These are phyloP conservation scores for Cassiopea xamachana DNA, from an alignment of 30 jellyfish, hydroid and myxozoan species.

Conservation along the genomic window DNA sequence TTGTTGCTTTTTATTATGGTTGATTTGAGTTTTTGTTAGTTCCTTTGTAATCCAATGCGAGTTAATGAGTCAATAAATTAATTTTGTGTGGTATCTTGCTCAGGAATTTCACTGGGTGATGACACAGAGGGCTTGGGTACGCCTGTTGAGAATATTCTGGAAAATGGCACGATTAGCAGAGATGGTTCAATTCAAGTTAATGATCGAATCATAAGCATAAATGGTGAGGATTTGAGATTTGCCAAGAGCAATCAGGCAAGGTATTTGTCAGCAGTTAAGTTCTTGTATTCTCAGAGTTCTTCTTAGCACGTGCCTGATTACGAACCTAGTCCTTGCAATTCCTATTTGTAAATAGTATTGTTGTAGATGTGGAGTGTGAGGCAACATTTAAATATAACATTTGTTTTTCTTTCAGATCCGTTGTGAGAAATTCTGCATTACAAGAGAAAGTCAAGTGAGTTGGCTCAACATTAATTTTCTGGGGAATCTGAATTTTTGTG, in stretches of 20 bases:
- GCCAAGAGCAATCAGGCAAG: conserved; percentile 83
- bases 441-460: conserved; percentile 80
- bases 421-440: conserved; percentile 84
- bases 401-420: conserved; percentile 37
- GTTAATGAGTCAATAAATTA: no score
- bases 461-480: not conserved
- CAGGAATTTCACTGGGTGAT: conserved; percentile 91
- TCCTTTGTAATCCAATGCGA: no score
- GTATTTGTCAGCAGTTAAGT: not conserved
- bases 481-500: not conserved
- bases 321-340: no score
- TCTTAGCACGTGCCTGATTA: no score
- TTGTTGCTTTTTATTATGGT: no score
- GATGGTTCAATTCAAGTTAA: conserved; percentile 83
- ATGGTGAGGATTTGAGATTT: conserved; percentile 66
- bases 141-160: conserved; percentile 85
- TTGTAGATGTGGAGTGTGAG: no score
- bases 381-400: no score
- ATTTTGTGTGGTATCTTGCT: not conserved
- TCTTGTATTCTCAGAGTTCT: no score
- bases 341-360: no score
- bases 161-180: conserved; percentile 84
- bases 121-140: conserved; percentile 91
- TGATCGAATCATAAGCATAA: conserved; percentile 81
- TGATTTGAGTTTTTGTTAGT: no score